Evolutionary conservation across 2,797 vertebrate genomes (phyloP), one percentile per base, ranked within the genome.

Genomic region (Enteromius paludinosus): DNA sequence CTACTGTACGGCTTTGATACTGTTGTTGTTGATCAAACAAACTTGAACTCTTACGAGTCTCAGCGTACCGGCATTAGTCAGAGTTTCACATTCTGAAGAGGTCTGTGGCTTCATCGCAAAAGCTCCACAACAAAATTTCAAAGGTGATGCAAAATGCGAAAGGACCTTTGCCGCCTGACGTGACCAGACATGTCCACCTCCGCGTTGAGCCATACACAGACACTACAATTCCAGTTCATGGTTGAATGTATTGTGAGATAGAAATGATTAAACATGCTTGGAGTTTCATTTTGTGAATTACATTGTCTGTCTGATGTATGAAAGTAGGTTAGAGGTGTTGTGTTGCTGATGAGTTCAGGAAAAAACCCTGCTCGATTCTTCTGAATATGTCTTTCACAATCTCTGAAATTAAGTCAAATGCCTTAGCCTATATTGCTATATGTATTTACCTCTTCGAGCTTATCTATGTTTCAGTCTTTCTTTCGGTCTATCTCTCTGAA

Each of bases 51-150:
- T 92, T 90, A 80, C 79, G 81, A 83, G 84, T 88, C 87, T 35
- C 4, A 78, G 86, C 88, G 90, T 94, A 93, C 91, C 91, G 92
- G 91, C 91, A 94, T 94, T 92, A 94, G 92, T 95, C 93, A 94
- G 88, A 90, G 92, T 95, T 94, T 95, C 93, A 89, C 86, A 91
- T 87, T 92, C 90, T 91, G 75, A 89, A 52, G 86, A 89, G 90
- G 86, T 93, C 91, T 94, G 93, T 89, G 94, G 93, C 93, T 94
- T 93, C 59, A 85, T 83, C 86, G 82, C 83, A 84, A 84, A 71
- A 84, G 83, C 85, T 86, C 79, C 85, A 90, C 82, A 59, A 41
- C 74, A 8, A 85, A 86, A 93, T 94, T 92, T 93, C 92, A 93
- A 91, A 90, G 91, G 85, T 86, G 89, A 90, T 81, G 86, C 84